Evolutionary conservation across 2,113 vertebrate species (phyloP), one percentile per base, ranked within the genome.

Genomic region (Notarius lentiginosus): DNA sequence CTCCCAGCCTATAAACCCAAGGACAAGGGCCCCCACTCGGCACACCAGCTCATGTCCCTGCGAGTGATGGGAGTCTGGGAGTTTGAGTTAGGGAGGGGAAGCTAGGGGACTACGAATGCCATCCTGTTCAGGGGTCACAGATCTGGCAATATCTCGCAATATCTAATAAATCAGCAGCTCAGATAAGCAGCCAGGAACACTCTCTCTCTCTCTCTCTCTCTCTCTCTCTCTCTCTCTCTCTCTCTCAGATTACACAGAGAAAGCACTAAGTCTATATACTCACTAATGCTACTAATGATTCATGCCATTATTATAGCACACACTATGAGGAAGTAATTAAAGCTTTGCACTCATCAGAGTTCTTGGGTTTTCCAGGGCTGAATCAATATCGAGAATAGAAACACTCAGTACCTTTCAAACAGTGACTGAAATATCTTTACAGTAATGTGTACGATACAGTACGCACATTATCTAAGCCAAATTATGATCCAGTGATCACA

Each of bases 1-100:
- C 94, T 96, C 96, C 95, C 92, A 96, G 93, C 95, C 96, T 95
- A 94, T 95, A 95, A 95, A 95, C 94, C 95, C 96, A 97, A 97
- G 96, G 97, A 96, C 94, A 95, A 87, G 90, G 90, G 93, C 90
- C 93, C 92, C 89, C 76, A 58, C 91, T 93, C 93, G 91, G 93
- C 91, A 90, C 93, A 93, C 94, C 94, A 92, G 93, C 93, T 94
- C 94, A 94, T 94, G 96, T 96, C 92, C 93, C 95, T 93, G 85
- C 93, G 91, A 93, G 94, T 96, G 94, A 95, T 95, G 93, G 93
- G 94, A 92, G 94, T 93, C 93, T 91, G 88, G 75, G 83, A 89
- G 79, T 89, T 90, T 89, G 82, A 84, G 86, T 76, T 83, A 49
- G 83, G 65, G 86, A 60, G 80, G 81, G 81, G 85, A 76, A 87